Evolutionary conservation across 1,140 invertebrate species (phyloP).

Genomic region (Drosophila mojavensis): DNA sequence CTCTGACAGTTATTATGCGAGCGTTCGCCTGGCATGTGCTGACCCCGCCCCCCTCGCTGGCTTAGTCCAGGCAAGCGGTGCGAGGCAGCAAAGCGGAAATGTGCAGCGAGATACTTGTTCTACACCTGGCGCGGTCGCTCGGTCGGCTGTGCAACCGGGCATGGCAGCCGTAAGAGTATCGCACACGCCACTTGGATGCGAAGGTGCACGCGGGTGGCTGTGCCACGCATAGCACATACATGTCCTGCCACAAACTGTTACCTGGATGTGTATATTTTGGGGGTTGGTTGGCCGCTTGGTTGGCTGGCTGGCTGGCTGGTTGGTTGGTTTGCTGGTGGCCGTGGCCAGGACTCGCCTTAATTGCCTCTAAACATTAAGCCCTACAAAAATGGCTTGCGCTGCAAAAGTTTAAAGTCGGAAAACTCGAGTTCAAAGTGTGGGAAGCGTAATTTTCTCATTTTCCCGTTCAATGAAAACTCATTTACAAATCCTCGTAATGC

Average conservation of each 20-base stretch:
- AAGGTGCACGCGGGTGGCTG: conserved; percentile 24
- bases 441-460: conserved; percentile 77
- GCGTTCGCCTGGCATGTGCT: conserved; percentile 53
- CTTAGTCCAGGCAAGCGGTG: conserved; percentile 6
- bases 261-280: conserved; percentile 6
- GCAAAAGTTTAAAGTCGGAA: conserved; percentile 46
- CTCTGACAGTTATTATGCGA: conserved; percentile 46
- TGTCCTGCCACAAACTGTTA: conserved; percentile 2
- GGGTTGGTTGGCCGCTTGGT: conserved; percentile 22
- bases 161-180: conserved; percentile 33
- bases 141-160: conserved; percentile 63
- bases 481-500: conserved; percentile 27
- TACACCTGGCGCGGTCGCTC: conserved; percentile 65
- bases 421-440: conserved; percentile 23
- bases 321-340: conserved; percentile 26
- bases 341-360: conserved; percentile 56
- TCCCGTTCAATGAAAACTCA: conserved; percentile 80
- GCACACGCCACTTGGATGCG: conserved; percentile 29
- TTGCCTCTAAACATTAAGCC: conserved; percentile 70
- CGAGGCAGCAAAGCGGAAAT: conserved; percentile 75
- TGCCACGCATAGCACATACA: background rate
- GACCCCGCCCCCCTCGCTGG: conserved; percentile 9
- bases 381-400: conserved; percentile 16
- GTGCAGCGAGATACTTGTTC: conserved; percentile 52
- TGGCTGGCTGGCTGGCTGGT: conserved; percentile 27